phyloP scores from a whole-genome alignment of 2,797 vertebrate species.

The Hipposideros larvatus region DNA sequence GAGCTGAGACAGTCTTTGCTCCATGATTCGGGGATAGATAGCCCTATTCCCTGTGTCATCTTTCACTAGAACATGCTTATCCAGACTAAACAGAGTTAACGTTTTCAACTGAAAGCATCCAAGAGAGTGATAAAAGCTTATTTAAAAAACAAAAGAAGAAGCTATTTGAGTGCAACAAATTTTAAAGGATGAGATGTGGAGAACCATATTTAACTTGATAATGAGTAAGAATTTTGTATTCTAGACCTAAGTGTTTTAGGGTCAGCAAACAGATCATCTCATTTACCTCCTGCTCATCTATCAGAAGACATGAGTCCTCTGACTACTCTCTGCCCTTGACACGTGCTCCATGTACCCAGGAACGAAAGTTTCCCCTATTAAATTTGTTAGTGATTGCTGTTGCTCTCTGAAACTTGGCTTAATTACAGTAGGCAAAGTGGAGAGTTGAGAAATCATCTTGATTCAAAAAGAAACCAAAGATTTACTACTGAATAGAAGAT shows the following conservation, averaged over 20 bases:
- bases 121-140: neutral
- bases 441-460: neutral
- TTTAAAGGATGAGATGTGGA: neutral
- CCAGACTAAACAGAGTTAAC: neutral
- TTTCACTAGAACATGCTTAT: neutral
- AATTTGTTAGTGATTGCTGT: neutral
- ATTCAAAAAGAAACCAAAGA: neutral
- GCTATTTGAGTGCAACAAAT: neutral
- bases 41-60: neutral
- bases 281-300: neutral
- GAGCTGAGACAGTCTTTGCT: no score
- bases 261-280: neutral
- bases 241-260: neutral
- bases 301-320: neutral
- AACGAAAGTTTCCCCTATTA: neutral
- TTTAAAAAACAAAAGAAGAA: neutral
- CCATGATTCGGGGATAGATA: neutral
- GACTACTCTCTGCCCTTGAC: fast-evolving
- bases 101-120: neutral
- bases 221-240: neutral
- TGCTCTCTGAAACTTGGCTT: neutral
- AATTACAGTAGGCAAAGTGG: neutral
- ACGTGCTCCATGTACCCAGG: neutral
- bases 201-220: neutral
- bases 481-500: neutral